Evolutionary conservation across 2,888 invertebrate species (phyloP).

Genomic region (Scaptomyza reducta): DNA sequence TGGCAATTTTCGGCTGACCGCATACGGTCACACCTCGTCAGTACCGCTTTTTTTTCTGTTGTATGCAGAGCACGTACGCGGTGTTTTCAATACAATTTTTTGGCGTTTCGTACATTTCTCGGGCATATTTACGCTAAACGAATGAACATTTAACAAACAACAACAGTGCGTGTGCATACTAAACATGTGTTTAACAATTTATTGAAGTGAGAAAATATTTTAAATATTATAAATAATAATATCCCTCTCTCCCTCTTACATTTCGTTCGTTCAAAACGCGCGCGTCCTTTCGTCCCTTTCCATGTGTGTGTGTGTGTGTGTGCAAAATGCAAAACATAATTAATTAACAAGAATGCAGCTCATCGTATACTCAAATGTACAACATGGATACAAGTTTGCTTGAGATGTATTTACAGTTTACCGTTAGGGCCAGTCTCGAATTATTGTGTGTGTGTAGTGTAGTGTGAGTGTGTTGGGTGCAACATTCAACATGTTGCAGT

Average conservation of each 20-base stretch:
- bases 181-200: slow-evolving; percentile 14
- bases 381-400: slow-evolving; percentile 30
- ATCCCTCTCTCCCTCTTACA: background rate
- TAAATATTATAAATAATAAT: background rate
- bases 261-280: slow-evolving; percentile 1
- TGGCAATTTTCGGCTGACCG: slow-evolving; percentile 5
- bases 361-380: background rate
- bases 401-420: slow-evolving; percentile 56
- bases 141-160: slow-evolving; percentile 35
- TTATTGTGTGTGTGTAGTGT: slow-evolving; percentile 12
- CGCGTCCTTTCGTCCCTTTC: slow-evolving; percentile 41
- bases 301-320: slow-evolving; percentile 2
- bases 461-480: slow-evolving; percentile 36
- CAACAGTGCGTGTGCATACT: slow-evolving; percentile 12
- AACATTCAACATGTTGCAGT: slow-evolving; percentile 73
- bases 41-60: slow-evolving; percentile 59
- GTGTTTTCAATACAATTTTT: slow-evolving; percentile 32
- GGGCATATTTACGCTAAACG: slow-evolving; percentile 49
- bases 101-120: slow-evolving; percentile 43
- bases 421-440: slow-evolving; percentile 50
- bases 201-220: slow-evolving; percentile 26
- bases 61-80: slow-evolving; percentile 46
- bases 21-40: slow-evolving; percentile 35
- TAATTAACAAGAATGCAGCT: slow-evolving; percentile 31
- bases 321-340: slow-evolving; percentile 28